These are phyloP conservation scores for Galaxias olidus DNA, from an alignment of 2,797 vertebrate genomes.

Conservation along the genomic window DNA sequence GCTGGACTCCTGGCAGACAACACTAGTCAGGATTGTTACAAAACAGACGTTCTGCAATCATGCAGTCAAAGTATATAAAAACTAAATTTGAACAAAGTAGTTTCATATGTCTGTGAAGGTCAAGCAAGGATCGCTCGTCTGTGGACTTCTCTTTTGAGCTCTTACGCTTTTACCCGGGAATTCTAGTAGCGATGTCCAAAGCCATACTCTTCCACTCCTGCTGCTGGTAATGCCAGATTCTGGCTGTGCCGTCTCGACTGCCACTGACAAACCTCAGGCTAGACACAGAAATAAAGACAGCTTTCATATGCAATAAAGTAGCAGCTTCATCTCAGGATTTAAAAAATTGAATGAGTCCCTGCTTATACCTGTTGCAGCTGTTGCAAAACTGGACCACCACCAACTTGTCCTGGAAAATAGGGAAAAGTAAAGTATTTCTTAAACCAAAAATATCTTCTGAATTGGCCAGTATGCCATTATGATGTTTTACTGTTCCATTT, in stretches of 20 bases:
- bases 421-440: conserved; percentile 19
- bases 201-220: conserved; percentile 93
- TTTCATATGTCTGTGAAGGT: not conserved
- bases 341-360: conserved; percentile 6
- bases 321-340: not conserved
- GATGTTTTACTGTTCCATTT: conserved; percentile 38
- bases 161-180: conserved; percentile 90
- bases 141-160: too few relatives aligned
- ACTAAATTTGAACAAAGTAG: not conserved
- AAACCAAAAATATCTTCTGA: not conserved
- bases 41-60: conserved; percentile 7
- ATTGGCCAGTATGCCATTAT: not conserved
- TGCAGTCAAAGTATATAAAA: not conserved
- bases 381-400: conserved; percentile 97
- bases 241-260: conserved; percentile 95
- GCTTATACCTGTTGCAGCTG: conserved; percentile 90
- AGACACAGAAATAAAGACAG: conserved; percentile 24
- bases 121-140: not conserved
- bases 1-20: conserved; percentile 71
- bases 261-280: conserved; percentile 95
- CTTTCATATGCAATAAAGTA: conserved; percentile 2
- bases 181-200: conserved; percentile 90
- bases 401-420: conserved; percentile 89
- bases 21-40: conserved; percentile 4
- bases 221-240: conserved; percentile 95